Conservation (phyloP, 2,888 invertebrate genomes). For the Carcina quercana region DNA sequence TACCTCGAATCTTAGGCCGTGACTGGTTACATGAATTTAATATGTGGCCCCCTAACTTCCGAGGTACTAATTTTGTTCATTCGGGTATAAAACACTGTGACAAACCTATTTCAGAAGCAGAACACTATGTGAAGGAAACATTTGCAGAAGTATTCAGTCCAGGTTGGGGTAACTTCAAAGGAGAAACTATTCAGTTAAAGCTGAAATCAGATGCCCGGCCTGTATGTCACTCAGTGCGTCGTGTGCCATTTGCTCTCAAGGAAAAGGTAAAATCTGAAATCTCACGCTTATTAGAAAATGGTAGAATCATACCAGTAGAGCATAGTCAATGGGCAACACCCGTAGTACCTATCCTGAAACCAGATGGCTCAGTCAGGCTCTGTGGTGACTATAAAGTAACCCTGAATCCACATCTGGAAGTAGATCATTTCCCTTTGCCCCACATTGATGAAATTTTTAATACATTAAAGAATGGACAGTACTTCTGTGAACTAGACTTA, state of each 20-base stretch:
- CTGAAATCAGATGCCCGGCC: not conserved
- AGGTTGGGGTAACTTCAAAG: slow-evolving; percentile 13
- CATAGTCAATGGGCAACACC: not conserved
- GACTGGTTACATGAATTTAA: not conserved
- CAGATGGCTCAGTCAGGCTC: not conserved
- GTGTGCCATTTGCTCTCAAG: not conserved
- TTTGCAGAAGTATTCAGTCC: slow-evolving; percentile 11
- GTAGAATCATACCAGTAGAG: not conserved
- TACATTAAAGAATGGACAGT: not conserved
- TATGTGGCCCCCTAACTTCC: not conserved
- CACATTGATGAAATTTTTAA: not conserved
- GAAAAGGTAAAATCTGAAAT: not conserved
- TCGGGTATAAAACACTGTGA: too few species aligned
- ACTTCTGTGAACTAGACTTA: not conserved
- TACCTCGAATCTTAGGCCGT: not conserved
- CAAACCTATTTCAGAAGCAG: slow-evolving; percentile 5
- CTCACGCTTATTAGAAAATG: not conserved
- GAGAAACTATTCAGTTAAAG: slow-evolving; percentile 4
- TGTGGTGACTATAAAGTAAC: not conserved
- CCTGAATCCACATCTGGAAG: not conserved
- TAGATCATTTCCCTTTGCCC: not conserved
- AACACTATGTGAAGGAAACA: too few species aligned
- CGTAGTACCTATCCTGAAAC: not conserved
- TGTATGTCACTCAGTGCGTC: not conserved
- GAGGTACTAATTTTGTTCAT: too few species aligned